These are phyloP conservation scores for Sebastiscus albofasciatus DNA, from an alignment of 2,797 vertebrate species.

Conservation along the genomic window DNA sequence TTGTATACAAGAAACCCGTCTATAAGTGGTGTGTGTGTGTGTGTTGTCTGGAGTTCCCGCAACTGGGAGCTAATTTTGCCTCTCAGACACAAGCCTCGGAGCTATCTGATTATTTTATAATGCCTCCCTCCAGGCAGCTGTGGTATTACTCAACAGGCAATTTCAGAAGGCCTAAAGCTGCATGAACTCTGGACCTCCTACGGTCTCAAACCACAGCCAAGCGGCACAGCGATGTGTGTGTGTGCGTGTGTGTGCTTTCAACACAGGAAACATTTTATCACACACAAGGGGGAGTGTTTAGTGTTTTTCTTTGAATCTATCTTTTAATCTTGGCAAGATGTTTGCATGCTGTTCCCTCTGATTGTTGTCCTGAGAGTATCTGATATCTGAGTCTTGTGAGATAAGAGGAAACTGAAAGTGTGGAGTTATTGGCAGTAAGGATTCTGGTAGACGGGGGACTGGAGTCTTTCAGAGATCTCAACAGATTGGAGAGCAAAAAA, in stretches of 20 bases:
- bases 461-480: background rate
- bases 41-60: constrained; percentile 36
- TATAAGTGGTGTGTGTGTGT: constrained; percentile 33
- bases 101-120: constrained; percentile 66
- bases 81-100: constrained; percentile 46
- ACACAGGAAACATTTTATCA: constrained; percentile 60
- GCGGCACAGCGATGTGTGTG: constrained; percentile 14
- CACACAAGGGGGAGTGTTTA: constrained; percentile 25
- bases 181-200: constrained; percentile 64
- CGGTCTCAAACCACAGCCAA: constrained; percentile 50
- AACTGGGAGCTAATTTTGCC: constrained; percentile 57
- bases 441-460: background rate
- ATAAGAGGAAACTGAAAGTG: constrained; percentile 8
- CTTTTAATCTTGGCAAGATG: constrained; percentile 49
- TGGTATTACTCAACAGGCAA: constrained; percentile 68
- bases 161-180: constrained; percentile 58
- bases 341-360: constrained; percentile 29
- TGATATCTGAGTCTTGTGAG: constrained; percentile 13
- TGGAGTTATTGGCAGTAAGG: constrained; percentile 8
- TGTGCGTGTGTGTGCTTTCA: background rate
- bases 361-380: constrained; percentile 30
- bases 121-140: constrained; percentile 62
- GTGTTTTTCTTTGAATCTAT: constrained; percentile 26
- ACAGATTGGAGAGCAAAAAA: background rate
- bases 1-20: background rate